Evolutionary conservation across 1,140 invertebrate species (phyloP).

Genomic region (Grapholita molesta): DNA sequence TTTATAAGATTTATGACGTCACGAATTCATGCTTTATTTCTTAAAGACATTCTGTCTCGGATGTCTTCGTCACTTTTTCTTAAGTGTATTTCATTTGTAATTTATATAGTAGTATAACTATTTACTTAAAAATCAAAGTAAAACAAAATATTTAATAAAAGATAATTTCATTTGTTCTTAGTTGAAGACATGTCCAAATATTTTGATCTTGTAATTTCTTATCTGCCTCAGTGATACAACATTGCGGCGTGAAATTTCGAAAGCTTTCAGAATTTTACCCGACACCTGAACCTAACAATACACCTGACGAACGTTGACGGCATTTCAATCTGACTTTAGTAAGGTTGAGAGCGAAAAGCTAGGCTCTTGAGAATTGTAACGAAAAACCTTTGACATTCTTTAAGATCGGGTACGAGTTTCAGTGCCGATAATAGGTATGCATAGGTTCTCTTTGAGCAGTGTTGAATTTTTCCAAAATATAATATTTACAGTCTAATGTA

Average conservation of each 20-base stretch:
- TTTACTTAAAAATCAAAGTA: too few species aligned
- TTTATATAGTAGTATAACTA: too few species aligned
- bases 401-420: neutral
- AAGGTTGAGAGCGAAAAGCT: neutral
- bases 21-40: too few species aligned
- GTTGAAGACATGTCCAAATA: neutral
- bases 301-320: constrained; percentile 3
- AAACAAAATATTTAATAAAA: too few species aligned
- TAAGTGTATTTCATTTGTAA: too few species aligned
- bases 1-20: too few species aligned
- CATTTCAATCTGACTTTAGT: constrained; percentile 9
- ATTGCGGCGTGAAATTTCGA: neutral
- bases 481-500: too few species aligned
- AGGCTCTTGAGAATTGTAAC: neutral
- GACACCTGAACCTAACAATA: neutral
- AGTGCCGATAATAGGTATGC: neutral
- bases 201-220: neutral
- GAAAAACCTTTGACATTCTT: neutral
- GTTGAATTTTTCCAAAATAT: too few species aligned
- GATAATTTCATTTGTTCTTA: neutral
- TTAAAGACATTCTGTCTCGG: too few species aligned
- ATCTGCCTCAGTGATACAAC: neutral
- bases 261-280: neutral
- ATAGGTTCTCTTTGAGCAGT: neutral
- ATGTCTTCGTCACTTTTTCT: too few species aligned